Percentiles rank a stretch among this genome's conserved stretches.
Evolutionary conservation across 1,140 invertebrate species (phyloP).

Genomic region (Stratiolaelaps scimitus): DNA sequence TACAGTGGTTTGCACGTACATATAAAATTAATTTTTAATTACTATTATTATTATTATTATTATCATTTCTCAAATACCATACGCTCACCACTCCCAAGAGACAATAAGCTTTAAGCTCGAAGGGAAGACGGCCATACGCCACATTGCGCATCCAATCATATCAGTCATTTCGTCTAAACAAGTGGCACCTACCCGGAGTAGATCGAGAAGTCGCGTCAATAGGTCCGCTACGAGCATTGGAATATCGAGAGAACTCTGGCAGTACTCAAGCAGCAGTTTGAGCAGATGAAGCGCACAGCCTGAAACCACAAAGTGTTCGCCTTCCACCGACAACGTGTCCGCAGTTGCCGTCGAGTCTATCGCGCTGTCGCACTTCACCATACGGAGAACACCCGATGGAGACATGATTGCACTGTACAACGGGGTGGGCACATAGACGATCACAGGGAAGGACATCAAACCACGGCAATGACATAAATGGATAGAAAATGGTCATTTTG

Average conservation of each 20-base stretch:
- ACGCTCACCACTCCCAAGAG: no score
- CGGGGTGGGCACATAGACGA: neutral
- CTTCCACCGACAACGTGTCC: slow-evolving; percentile 54
- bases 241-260: slow-evolving; percentile 56
- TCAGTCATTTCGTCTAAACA: no score
- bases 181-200: slow-evolving; percentile 53
- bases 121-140: no score
- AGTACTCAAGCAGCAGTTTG: slow-evolving; percentile 78
- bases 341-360: slow-evolving; percentile 11
- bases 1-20: no score
- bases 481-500: no score
- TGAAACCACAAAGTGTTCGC: slow-evolving; percentile 70
- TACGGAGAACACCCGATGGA: slow-evolving; percentile 18
- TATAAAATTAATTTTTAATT: no score
- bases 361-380: slow-evolving; percentile 27
- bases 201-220: slow-evolving; percentile 66
- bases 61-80: no score
- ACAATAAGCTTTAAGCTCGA: no score
- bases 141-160: no score
- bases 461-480: neutral
- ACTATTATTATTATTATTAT: no score
- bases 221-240: slow-evolving; percentile 54
- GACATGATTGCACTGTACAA: slow-evolving; percentile 22
- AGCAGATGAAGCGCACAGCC: slow-evolving; percentile 60
- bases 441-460: neutral